These are phyloP conservation scores for Acronicta leporina DNA, from an alignment of 2,888 invertebrate species.

Conservation along the genomic window DNA sequence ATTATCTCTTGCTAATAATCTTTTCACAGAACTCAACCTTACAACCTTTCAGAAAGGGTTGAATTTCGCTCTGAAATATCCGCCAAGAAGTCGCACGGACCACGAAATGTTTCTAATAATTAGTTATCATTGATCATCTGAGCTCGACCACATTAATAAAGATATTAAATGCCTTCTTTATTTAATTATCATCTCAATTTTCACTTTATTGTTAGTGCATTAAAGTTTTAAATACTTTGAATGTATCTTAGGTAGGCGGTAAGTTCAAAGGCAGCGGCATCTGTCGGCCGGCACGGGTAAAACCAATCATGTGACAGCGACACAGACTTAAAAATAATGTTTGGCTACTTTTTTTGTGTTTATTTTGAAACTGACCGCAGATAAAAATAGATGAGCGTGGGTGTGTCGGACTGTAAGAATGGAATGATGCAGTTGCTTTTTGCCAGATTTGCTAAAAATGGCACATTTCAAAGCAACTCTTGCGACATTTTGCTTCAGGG, in stretches of 20 bases:
- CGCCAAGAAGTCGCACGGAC: slow-evolving; percentile 46
- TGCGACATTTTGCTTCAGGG: neutral
- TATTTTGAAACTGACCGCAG: slow-evolving; percentile 48
- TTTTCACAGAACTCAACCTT: slow-evolving; percentile 29
- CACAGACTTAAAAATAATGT: slow-evolving; percentile 62
- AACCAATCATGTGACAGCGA: slow-evolving; percentile 82
- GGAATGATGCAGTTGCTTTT: neutral
- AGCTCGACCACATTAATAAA: slow-evolving; percentile 62
- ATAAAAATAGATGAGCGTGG: slow-evolving; percentile 43
- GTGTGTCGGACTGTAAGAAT: slow-evolving; percentile 31
- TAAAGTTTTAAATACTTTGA: slow-evolving; percentile 33
- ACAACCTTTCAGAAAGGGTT: neutral
- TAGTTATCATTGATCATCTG: slow-evolving; percentile 61
- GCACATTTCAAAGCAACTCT: neutral
- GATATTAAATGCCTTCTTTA: slow-evolving; percentile 60
- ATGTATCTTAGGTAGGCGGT: slow-evolving; percentile 65
- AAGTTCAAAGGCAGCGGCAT: slow-evolving; percentile 78
- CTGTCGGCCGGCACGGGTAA: slow-evolving; percentile 76
- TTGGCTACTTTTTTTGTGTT: slow-evolving; percentile 51
- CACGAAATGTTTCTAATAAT: slow-evolving; percentile 61
- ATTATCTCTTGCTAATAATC: slow-evolving; percentile 75
- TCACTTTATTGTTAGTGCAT: neutral
- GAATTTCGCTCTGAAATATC: slow-evolving; percentile 22
- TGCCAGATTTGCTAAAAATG: slow-evolving; percentile 9
- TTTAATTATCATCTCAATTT: slow-evolving; percentile 15